Evolutionary conservation across 2,797 vertebrate species (phyloP).

Genomic region (Betta splendens): DNA sequence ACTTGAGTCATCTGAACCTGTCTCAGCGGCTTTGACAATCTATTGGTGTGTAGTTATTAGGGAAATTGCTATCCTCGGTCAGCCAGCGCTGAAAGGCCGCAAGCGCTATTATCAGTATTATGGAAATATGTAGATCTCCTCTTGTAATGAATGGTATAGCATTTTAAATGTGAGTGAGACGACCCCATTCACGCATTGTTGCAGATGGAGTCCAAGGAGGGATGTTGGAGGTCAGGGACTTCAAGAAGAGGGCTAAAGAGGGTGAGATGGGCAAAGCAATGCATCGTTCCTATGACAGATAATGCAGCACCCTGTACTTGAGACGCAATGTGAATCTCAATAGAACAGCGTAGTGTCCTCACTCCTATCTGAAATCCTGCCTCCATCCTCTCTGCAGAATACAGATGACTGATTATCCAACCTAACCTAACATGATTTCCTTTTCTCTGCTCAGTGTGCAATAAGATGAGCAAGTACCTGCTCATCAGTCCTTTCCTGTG

Average conservation of each 20-base stretch:
- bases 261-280: conserved; percentile 77
- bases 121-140: conserved; percentile 38
- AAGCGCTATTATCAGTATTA: conserved; percentile 52
- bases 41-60: conserved; percentile 63
- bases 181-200: conserved; percentile 52
- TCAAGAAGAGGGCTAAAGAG: conserved; percentile 91
- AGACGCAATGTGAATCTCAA: conserved; percentile 51
- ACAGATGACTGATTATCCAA: conserved; percentile 50
- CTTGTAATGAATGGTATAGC: conserved; percentile 36
- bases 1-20: conserved; percentile 63
- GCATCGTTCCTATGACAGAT: conserved; percentile 37
- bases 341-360: conserved; percentile 23
- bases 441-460: conserved; percentile 83
- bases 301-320: conserved; percentile 38
- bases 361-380: conserved; percentile 34
- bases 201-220: conserved; percentile 89
- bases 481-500: conserved; percentile 88
- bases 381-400: conserved; percentile 46
- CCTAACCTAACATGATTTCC: conserved; percentile 19
- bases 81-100: conserved; percentile 47
- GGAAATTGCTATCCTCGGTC: conserved; percentile 55
- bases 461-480: conserved; percentile 82
- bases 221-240: conserved; percentile 88
- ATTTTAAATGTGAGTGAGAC: conserved; percentile 39
- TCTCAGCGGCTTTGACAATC: conserved; percentile 60